These are phyloP conservation scores for Melitaea cinxia DNA, from an alignment of 1,140 invertebrate genomes.

Conservation along the genomic window DNA sequence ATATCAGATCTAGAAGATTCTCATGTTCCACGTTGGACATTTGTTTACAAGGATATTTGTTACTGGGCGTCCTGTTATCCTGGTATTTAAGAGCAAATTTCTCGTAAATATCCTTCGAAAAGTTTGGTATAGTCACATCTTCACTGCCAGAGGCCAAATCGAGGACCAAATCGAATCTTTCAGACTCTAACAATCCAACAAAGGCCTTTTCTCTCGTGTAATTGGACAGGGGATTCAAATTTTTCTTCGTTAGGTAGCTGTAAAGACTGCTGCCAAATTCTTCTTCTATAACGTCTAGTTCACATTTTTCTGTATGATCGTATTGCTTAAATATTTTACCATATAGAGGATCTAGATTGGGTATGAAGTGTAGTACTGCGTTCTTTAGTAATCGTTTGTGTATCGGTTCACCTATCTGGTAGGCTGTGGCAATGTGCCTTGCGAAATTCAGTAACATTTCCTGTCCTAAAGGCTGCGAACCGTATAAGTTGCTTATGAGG, in stretches of 20 bases:
- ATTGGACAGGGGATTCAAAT: constrained; percentile 62
- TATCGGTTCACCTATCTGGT: constrained; percentile 84
- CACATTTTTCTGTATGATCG: constrained; percentile 71
- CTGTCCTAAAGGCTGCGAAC: constrained; percentile 90
- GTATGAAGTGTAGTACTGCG: constrained; percentile 91
- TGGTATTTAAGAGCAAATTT: constrained; percentile 78
- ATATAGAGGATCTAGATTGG: constrained; percentile 84
- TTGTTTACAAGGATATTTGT: constrained; percentile 46
- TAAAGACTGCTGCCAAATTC: constrained; percentile 84
- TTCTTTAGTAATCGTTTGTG: constrained; percentile 86
- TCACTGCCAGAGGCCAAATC: constrained; percentile 85
- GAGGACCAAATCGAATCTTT: constrained; percentile 84
- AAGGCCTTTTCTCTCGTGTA: constrained; percentile 82
- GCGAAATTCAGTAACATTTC: constrained; percentile 92
- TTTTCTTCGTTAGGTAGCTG: constrained; percentile 65
- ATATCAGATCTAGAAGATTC: constrained; percentile 82
- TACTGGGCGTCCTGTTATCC: constrained; percentile 52
- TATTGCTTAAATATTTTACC: constrained; percentile 71
- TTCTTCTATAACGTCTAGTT: constrained; percentile 68
- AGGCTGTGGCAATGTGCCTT: constrained; percentile 89
- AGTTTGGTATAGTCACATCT: constrained; percentile 81
- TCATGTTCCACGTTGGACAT: constrained; percentile 55
- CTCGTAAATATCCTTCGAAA: constrained; percentile 77
- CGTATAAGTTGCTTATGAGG: constrained; percentile 92
- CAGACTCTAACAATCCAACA: constrained; percentile 80